phyloP scores from a whole-genome alignment of 2,888 invertebrate genomes.

The Marronus borbonicus region DNA sequence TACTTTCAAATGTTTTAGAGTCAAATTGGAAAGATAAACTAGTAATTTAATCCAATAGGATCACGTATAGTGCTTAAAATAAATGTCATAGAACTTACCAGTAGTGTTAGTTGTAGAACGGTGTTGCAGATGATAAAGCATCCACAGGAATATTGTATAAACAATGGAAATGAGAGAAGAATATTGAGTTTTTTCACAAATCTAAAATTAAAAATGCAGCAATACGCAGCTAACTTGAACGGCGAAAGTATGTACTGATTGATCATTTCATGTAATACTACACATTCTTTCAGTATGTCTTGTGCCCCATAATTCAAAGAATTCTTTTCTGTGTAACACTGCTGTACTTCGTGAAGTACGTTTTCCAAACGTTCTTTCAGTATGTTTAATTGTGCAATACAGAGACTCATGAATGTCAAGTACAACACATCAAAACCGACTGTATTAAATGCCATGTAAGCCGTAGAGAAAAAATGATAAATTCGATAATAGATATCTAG shows the following conservation, averaged over 20 bases:
- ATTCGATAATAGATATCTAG: background rate
- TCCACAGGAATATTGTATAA: slow-evolving; percentile 30
- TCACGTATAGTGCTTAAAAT: too few relatives aligned
- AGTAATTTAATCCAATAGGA: too few relatives aligned
- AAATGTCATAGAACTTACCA: slow-evolving; percentile 5
- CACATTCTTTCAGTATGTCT: background rate
- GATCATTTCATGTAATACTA: slow-evolving; percentile 9
- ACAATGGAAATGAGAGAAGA: slow-evolving; percentile 18
- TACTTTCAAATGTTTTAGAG: too few relatives aligned
- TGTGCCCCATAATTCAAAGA: background rate
- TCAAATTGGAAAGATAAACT: too few relatives aligned
- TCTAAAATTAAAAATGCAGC: background rate
- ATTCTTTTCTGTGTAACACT: background rate
- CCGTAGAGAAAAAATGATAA: slow-evolving; percentile 14
- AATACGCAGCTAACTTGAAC: too few relatives aligned
- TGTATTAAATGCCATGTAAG: slow-evolving; percentile 25
- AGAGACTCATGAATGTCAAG: slow-evolving; percentile 19
- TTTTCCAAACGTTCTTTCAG: background rate
- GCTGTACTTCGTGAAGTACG: background rate
- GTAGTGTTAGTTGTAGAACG: slow-evolving; percentile 12
- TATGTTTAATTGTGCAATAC: slow-evolving; percentile 10
- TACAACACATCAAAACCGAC: slow-evolving; percentile 16
- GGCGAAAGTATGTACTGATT: background rate
- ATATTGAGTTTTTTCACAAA: slow-evolving; percentile 8
- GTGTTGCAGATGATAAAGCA: slow-evolving; percentile 30